These are phyloP conservation scores for Anguilla marmorata DNA, from an alignment of 2,797 vertebrate species.

Conservation along the genomic window DNA sequence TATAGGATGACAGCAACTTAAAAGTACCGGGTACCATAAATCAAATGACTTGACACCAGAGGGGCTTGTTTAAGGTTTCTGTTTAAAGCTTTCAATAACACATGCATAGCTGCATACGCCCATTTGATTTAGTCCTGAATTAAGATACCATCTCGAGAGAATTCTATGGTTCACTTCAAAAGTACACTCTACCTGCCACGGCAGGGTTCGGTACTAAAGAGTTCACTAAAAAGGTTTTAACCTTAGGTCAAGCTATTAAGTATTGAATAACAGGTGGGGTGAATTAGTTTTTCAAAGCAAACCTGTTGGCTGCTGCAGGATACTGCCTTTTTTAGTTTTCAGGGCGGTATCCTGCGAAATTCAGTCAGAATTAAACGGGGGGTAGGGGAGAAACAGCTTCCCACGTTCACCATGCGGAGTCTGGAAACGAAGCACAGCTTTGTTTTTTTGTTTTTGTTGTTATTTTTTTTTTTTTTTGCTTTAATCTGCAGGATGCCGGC, in stretches of 20 bases:
- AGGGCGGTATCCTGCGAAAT: conserved; percentile 40
- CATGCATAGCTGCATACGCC: not conserved
- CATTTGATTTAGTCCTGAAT: not conserved
- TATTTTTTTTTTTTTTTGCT: not conserved
- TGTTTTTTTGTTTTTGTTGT: not conserved
- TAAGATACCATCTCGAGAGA: not conserved
- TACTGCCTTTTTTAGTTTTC: conserved; percentile 36
- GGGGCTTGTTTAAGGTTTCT: not conserved
- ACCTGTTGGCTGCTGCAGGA: conserved; percentile 55
- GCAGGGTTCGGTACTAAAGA: not conserved
- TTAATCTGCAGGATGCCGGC: conserved; percentile 2
- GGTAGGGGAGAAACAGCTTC: conserved; percentile 50
- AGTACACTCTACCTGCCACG: not conserved
- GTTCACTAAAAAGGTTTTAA: not conserved
- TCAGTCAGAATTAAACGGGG: conserved; percentile 46
- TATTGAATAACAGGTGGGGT: conserved; percentile 41
- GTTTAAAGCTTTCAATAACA: not conserved
- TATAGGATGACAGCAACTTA: not conserved
- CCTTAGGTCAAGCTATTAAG: not conserved
- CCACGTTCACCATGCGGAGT: conserved; percentile 30
- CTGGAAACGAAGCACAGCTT: conserved; percentile 29
- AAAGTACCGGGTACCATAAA: not conserved
- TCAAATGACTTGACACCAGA: not conserved
- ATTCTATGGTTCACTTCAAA: not conserved
- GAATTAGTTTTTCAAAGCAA: conserved; percentile 58